Base-by-base conservation (phyloP, 1,140 invertebrate genomes). In the Stegodyphus mimosarum region DNA sequence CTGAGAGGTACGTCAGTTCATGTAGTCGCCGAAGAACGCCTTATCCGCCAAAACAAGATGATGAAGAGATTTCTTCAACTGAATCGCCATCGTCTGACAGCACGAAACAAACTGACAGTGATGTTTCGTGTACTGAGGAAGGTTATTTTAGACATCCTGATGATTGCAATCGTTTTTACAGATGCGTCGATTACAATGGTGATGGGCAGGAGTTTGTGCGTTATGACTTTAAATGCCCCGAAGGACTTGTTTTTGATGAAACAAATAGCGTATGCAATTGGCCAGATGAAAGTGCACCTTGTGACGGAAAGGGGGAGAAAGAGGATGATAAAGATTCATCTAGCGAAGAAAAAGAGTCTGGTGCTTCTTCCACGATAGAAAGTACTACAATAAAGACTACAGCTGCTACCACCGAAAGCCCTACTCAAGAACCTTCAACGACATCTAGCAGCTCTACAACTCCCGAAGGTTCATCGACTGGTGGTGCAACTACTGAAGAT, bases 131-230 rank as follows among this genome's bases (percentile, higher is more conserved):
- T 87, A 89, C 87, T 10, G 76, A 91, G 78, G 92, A 92, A 87
- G 95, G 94, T 52, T 95, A 92, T 88, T 94, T 93, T 88, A 92
- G 93, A 10, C 90, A 94, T 90, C 92, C 92, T 48, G 90, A 90
- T 13, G 90, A 93, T 64, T 95, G 95, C 89, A 92, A 84, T 71
- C 78, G 81, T 73, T 89, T 89, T 79, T 88, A 88, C 52, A 74
- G 89, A 55, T 95, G 94, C 88, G 94, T 95, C 11, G 91, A 92
- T 87, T 91, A 89, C 88, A 89, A 93, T 87, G 93, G 92, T 2
- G 90, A 93, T 83, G 86, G 86, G 6, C 66, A 75, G 18, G 60
- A 92, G 60, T 93, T 92, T 87, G 92, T 92, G 60, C 90, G 93
- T 6, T 91, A 89, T 79, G 88, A 89, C 15, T 91, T 91, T 81